Base-by-base conservation (phyloP, 2,113 vertebrate genomes). In the Echinops telfairi region DNA sequence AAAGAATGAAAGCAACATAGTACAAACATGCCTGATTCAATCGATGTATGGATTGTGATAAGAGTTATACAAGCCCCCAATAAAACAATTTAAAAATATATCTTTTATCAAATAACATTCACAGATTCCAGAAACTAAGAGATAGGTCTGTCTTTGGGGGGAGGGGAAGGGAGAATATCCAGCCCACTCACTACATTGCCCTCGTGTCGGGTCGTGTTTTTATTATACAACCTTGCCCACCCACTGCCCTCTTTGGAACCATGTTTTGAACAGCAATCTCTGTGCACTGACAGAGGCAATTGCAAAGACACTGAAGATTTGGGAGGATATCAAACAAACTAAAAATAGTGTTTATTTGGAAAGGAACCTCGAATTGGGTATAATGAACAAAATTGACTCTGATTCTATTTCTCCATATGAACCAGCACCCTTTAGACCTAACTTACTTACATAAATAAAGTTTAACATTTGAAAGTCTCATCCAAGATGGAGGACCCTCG, bases 121-220 rank as follows among this genome's bases (percentile, higher is more conserved):
- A 80, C 16, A 70, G 31, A 1, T 78, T 33, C 38, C 15, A 66
- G 23, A 14, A 79, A 80, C 53, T 73, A 22, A 29, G 6, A 80
- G 15, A 11, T 27, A 14, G 64, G 17, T 3, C 22, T 53, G 27
- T 31, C n/a, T 82, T 81, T 38, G 29, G 36, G 11, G 4, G 6
- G 2, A 1, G 15, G 20, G 25, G 16, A 1, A 2, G 15, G 0
- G 15, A 25, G 20, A 43, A 6, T 4, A 33, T 53, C 68, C 15
- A 23, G 20, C 7, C 70, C 8, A n/a, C 40, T 62, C 60, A 62
- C 22, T 8, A 40, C 33, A 23, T 75, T 75, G 53, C 14, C 60
- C 1, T 68, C 78, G n/a, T 17, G 3, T 40, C 57, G 76, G 38
- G 11, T 77, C 25, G 53, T 22, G 14, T 53, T 38, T 60, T 58